phyloP scores from a whole-genome alignment of 2,888 invertebrate genomes.

The Cephus pygmeus region DNA sequence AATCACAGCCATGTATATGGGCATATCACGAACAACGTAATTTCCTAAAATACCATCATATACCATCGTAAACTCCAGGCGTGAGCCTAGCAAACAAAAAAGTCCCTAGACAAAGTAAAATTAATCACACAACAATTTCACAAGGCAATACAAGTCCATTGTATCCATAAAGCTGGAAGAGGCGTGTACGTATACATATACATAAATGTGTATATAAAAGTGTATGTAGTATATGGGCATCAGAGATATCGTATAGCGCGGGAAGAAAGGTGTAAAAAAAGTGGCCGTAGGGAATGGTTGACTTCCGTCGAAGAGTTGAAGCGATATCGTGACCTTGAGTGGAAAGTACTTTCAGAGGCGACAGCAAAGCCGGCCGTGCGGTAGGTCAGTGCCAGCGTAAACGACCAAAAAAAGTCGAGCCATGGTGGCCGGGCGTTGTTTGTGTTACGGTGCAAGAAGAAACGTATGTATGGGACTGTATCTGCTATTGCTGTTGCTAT shows the following conservation, averaged over 20 bases:
- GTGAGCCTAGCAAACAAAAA: not conserved
- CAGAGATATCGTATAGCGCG: not conserved
- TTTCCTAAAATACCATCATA: not conserved
- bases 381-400: not conserved
- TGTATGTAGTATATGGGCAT: not conserved
- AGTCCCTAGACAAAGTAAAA: not conserved
- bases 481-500: not conserved
- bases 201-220: not conserved
- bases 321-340: slow-evolving; percentile 4
- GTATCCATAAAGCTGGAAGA: not conserved
- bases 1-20: not conserved
- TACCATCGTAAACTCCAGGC: not conserved
- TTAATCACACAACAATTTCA: not conserved
- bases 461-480: not conserved
- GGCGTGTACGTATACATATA: not conserved
- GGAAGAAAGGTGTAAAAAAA: not conserved
- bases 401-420: not conserved
- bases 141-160: not conserved
- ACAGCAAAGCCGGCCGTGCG: not conserved
- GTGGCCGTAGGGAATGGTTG: not conserved
- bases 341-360: slow-evolving; percentile 2
- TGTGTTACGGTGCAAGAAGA: not conserved
- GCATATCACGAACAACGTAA: not conserved
- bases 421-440: not conserved
- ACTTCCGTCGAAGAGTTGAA: slow-evolving; percentile 2